Evolutionary conservation across 2,888 invertebrate genomes (phyloP), one percentile per base, ranked within the genome.

Genomic region (Erynnis tages): DNA sequence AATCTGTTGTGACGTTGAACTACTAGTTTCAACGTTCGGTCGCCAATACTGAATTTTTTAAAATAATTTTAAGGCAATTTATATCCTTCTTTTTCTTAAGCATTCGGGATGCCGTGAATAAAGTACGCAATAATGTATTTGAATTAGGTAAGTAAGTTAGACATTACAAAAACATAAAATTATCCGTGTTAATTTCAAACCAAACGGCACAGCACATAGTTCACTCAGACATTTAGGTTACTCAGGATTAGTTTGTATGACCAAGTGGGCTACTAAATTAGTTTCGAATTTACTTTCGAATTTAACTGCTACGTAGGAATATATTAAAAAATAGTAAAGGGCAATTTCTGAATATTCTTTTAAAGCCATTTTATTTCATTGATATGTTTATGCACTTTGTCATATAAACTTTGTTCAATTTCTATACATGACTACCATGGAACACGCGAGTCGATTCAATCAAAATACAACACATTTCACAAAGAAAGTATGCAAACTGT

Each of bases 241-340:
- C 45, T 56, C 40, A 61, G 65, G 66, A 63, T 56, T 62, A 62
- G 60, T 11, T 19, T 29, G 1, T 21, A 19, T 21, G 29, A 5
- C 37, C 13, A 38, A 38, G 14, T 30, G n/a, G n/a, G n/a, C n/a
- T n/a, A n/a, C n/a, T n/a, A n/a, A n/a, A n/a, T n/a, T n/a, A n/a
- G n/a, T n/a, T n/a, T n/a, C n/a, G n/a, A n/a, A n/a, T n/a, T n/a
- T n/a, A n/a, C n/a, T n/a, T n/a, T n/a, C n/a, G n/a, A n/a, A n/a
- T n/a, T n/a, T n/a, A n/a, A n/a, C n/a, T n/a, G n/a, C n/a, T n/a
- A n/a, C n/a, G n/a, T n/a, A n/a, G n/a, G n/a, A n/a, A n/a, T n/a
- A n/a, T n/a, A n/a, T n/a, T n/a, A n/a, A n/a, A n/a, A n/a, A n/a
- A n/a, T n/a, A n/a, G n/a, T n/a, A n/a, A n/a, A n/a, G n/a, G n/a